Base-by-base conservation (phyloP, 2,113 vertebrate genomes). In the Astur gentilis region DNA sequence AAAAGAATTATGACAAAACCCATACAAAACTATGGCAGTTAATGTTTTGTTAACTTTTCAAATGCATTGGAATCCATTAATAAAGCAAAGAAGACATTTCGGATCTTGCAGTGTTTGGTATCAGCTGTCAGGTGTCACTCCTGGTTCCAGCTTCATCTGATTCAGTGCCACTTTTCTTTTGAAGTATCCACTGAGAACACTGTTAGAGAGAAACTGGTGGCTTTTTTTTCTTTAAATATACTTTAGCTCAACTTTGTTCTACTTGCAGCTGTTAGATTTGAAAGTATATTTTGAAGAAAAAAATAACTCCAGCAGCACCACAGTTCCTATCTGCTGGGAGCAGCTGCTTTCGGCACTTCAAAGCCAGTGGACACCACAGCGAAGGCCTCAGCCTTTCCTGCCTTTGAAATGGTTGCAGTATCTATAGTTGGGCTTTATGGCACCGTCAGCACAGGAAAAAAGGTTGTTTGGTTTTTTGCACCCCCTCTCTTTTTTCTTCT, bases 341-440 rank as follows among this genome's bases (percentile, higher is more conserved):
- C 97, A 97, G 97, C 96, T 97, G 97, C 95, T 97, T 40, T 81
- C 72, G 90, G 93, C 94, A 95, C 97, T 97, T 97, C 97, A 97
- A 97, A 97, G 96, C 87, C 87, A 32, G 75, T 92, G 97, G 95
- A 93, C 96, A 95, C 97, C 95, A 96, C 91, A 94, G 95, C 12
- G 94, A 91, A 96, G 97, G 91, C 96, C 96, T 90, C 96, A 94
- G 97, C 95, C 90, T 97, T 97, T 97, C 97, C 96, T 97, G 96
- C 94, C 96, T 97, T 97, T 97, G 97, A 97, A 97, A 97, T 45
- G 70, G 91, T 58, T 87, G 93, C 95, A 93, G 87, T 83, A 71
- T 93, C 91, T 95, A 16, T 16, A 89, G 80, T 42, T 38, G 19
- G 83, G 70, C 87, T 97, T 95, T 93, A 93, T 73, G 88, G 88